phyloP scores from a whole-genome alignment of 2,113 vertebrate species.

The Microcebus ravelobensis region DNA sequence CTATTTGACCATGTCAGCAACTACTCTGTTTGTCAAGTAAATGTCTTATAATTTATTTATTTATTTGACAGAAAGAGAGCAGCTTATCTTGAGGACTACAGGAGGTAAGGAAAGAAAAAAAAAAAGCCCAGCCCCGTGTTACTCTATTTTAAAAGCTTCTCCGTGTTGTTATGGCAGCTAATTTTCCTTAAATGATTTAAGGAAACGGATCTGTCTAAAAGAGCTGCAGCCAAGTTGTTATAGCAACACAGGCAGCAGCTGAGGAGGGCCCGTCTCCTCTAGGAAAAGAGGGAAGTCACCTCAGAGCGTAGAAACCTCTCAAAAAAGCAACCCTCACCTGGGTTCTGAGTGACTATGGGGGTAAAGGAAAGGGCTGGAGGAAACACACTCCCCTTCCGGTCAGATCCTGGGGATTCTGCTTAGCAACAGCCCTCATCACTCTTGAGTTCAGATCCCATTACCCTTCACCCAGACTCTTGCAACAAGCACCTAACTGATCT shows the following conservation, averaged over 20 bases:
- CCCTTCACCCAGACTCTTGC: not conserved
- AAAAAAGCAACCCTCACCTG: not conserved
- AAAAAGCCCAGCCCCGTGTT: not conserved
- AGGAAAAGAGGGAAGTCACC: slow-evolving; percentile 28
- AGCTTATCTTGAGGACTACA: slow-evolving; percentile 79
- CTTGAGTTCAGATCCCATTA: no score
- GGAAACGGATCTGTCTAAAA: slow-evolving; percentile 81
- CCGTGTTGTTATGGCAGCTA: slow-evolving; percentile 86
- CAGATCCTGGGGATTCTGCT: not conserved
- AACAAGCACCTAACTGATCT: not conserved
- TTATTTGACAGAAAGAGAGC: slow-evolving; percentile 77
- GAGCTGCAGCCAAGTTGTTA: slow-evolving; percentile 80
- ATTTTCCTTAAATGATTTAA: slow-evolving; percentile 88
- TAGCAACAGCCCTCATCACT: not conserved
- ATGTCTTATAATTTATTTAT: slow-evolving; percentile 56
- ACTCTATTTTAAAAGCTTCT: slow-evolving; percentile 81
- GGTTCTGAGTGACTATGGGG: not conserved
- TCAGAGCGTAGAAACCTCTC: not conserved
- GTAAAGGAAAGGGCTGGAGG: not conserved
- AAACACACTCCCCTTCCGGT: not conserved
- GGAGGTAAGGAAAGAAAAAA: slow-evolving; percentile 44
- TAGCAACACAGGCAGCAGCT: slow-evolving; percentile 65
- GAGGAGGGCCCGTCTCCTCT: slow-evolving; percentile 23
- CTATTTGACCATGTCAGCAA: not conserved
- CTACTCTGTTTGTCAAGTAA: slow-evolving; percentile 38